Base-by-base conservation (phyloP, 1,140 invertebrate genomes). In the Pseudomyrmex flavicornis region DNA sequence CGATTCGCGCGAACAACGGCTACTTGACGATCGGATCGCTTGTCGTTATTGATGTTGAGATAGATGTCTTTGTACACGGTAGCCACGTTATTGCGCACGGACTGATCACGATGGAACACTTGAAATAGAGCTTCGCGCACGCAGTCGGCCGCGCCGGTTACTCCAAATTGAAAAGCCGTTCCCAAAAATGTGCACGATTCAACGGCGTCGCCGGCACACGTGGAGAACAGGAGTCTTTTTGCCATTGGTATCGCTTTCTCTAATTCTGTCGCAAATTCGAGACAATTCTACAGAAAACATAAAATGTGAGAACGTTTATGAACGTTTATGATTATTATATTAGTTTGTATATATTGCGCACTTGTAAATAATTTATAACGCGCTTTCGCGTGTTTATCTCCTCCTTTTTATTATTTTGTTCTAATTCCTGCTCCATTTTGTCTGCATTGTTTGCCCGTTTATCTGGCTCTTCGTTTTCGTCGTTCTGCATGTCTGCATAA, bases 161-260 rank as follows among this genome's bases (percentile, higher is more conserved):
- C 95, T 66, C 96, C 96, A 92, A 98, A 98, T 89, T 97, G 96
- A 91, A 96, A 97, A 3, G 97, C 97, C 0, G 96, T 96, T 0
- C 97, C 97, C 85, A 98, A 97, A 91, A 98, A 97, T 68, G 97
- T 96, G 59, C 98, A 97, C 0, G 98, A 96, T 94, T 98, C 98
- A 54, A 97, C 95, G 0, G 98, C 96, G 92, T 98, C 98, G 1
- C 96, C 95, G 0, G 96, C 95, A 82, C 96, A 96, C 88, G 96
- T 96, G 0, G 97, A 98, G 86, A 96, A 96, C 2, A 98, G 93
- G 86, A 98, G 93, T 13, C 96, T 95, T 87, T 96, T 96, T 13
- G 97, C 95, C 7, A 97, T 88, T 0, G 97, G 97, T 63, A 98
- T 95, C 0, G 96, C 95, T 69, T 95, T 94, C 63, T 97, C 96